Evolutionary conservation across 2,113 vertebrate species (phyloP).

Genomic region (Poecilia latipinna): DNA sequence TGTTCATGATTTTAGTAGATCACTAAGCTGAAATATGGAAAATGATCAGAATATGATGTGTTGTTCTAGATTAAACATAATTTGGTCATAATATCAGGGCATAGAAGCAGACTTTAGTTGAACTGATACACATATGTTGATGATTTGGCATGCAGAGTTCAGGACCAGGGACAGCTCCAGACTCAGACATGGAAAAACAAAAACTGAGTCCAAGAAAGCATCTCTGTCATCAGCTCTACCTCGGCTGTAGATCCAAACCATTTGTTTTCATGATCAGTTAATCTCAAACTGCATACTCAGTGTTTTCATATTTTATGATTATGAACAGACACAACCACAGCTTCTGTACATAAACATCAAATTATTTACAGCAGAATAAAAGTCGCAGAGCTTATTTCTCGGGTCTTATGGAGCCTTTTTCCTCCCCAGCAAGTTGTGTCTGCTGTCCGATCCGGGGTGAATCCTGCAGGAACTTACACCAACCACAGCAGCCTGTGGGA

Average conservation of each 20-base stretch:
- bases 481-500: conserved; percentile 96
- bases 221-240: not conserved
- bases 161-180: conserved; percentile 68
- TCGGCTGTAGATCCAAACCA: not conserved
- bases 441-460: conserved; percentile 94
- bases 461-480: conserved; percentile 89
- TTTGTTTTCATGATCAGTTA: not conserved
- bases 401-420: not conserved
- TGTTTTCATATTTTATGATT: conserved; percentile 16
- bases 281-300: not conserved
- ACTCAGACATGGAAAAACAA: not conserved
- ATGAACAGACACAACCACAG: not conserved
- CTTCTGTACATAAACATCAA: not conserved
- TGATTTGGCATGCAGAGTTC: conserved; percentile 1
- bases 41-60: too few species aligned
- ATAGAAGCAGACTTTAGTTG: too few species aligned
- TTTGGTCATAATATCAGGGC: too few species aligned
- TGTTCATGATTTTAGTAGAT: too few species aligned
- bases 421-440: conserved; percentile 89
- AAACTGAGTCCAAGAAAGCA: not conserved
- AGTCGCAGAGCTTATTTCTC: not conserved
- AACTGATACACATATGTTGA: not conserved
- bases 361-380: not conserved
- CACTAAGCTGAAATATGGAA: too few species aligned
- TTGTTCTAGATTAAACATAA: too few species aligned